These are phyloP conservation scores for Metalampra italica DNA, from an alignment of 2,888 invertebrate genomes.

Conservation along the genomic window DNA sequence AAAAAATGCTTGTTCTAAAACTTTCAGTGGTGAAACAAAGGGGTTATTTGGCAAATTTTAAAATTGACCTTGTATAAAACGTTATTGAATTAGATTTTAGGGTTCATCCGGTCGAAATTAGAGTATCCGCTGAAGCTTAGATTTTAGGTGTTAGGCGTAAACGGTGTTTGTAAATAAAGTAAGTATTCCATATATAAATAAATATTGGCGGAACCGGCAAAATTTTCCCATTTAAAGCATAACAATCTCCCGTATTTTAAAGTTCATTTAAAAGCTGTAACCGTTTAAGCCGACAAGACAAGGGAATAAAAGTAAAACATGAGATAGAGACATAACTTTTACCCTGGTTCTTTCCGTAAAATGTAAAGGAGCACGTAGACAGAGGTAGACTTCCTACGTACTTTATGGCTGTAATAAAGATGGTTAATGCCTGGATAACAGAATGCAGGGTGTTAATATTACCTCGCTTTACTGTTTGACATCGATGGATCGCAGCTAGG, in stretches of 20 bases:
- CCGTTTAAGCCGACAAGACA: neutral
- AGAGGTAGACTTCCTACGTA: constrained; percentile 11
- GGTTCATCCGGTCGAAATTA: too few relatives aligned
- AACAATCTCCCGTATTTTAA: neutral
- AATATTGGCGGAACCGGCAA: too few relatives aligned
- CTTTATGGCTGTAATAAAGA: constrained; percentile 32
- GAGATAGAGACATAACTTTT: neutral
- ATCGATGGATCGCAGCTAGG: too few relatives aligned
- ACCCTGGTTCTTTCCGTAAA: constrained; percentile 4
- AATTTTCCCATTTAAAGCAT: neutral
- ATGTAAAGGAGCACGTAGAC: constrained; percentile 11
- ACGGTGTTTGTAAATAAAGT: too few relatives aligned
- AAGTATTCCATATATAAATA: too few relatives aligned
- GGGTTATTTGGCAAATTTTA: too few relatives aligned
- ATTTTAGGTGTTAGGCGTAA: too few relatives aligned
- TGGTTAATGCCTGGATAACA: constrained; percentile 24
- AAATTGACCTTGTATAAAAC: too few relatives aligned
- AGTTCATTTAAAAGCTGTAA: neutral
- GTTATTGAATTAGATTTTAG: too few relatives aligned
- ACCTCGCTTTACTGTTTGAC: neutral
- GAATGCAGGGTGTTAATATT: constrained; percentile 14
- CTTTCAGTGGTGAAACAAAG: too few relatives aligned
- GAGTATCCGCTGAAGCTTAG: too few relatives aligned
- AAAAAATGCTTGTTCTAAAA: too few relatives aligned
- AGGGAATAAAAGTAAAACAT: neutral